phyloP scores from a whole-genome alignment of 2,797 vertebrate species.

The Apogon hyalosoma region DNA sequence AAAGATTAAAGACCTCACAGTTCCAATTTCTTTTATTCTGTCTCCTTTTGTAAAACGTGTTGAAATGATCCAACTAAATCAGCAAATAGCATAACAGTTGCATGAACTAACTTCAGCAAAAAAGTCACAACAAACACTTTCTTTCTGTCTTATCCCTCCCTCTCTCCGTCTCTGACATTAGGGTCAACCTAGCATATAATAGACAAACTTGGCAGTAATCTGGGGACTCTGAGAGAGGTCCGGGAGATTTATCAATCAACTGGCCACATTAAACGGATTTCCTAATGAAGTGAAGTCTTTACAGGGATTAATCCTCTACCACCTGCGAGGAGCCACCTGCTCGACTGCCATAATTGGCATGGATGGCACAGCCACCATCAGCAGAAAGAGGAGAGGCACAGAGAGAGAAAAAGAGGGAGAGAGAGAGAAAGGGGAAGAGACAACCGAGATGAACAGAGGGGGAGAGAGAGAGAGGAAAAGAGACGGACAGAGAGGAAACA shows the following conservation, averaged over 20 bases:
- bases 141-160: constrained; percentile 44
- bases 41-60: constrained; percentile 36
- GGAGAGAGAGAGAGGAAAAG: constrained; percentile 53
- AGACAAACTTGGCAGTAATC: constrained; percentile 84
- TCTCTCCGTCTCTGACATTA: constrained; percentile 71
- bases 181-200: constrained; percentile 82
- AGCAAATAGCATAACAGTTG: constrained; percentile 56
- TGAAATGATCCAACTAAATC: constrained; percentile 52
- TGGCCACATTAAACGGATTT: constrained; percentile 90
- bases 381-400: constrained; percentile 81
- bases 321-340: constrained; percentile 89
- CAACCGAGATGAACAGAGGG: constrained; percentile 53
- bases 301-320: constrained; percentile 89
- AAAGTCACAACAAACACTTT: constrained; percentile 66
- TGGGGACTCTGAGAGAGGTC: constrained; percentile 81
- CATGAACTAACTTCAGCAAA: constrained; percentile 72
- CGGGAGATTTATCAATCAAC: constrained; percentile 89
- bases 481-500: constrained; percentile 79
- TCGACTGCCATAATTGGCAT: constrained; percentile 87
- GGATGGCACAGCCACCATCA: constrained; percentile 82
- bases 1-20: constrained; percentile 29
- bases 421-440: constrained; percentile 52
- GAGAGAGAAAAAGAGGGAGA: constrained; percentile 55
- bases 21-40: constrained; percentile 1
- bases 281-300: constrained; percentile 91